Percentiles rank a stretch among this genome's conserved stretches.
Evolutionary conservation across 1,140 invertebrate genomes (phyloP).

Genomic region (Gryllus bimaculatus): DNA sequence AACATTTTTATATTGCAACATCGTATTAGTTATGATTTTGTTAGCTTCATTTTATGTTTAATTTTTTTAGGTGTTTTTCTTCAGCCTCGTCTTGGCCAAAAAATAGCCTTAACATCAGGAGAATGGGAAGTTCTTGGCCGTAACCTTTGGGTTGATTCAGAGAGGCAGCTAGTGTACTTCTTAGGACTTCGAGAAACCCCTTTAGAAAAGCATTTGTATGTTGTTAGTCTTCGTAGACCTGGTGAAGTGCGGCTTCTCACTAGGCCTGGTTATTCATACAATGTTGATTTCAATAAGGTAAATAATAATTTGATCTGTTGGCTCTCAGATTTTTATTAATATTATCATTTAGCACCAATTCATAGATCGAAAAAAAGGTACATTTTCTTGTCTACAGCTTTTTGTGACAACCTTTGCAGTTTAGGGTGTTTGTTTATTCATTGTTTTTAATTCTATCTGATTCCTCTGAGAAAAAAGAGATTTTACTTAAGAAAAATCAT

Average conservation of each 20-base stretch:
- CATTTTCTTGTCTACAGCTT: not conserved
- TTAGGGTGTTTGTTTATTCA: not conserved
- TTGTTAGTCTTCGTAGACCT: slow-evolving; percentile 56
- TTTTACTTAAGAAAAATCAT: no score
- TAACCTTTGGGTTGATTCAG: slow-evolving; percentile 67
- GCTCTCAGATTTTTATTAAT: no score
- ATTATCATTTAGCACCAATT: no score
- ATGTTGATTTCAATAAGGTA: slow-evolving; percentile 69
- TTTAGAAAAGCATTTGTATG: slow-evolving; percentile 74
- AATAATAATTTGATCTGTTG: not conserved
- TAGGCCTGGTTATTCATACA: slow-evolving; percentile 63
- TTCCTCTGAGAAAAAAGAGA: not conserved
- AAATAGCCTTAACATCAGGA: slow-evolving; percentile 63
- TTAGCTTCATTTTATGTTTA: not conserved
- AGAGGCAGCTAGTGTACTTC: slow-evolving; percentile 67
- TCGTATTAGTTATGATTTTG: not conserved
- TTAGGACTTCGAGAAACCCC: slow-evolving; percentile 68
- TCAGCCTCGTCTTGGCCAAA: slow-evolving; percentile 49
- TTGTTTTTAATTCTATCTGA: not conserved
- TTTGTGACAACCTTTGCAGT: not conserved
- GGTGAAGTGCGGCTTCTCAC: slow-evolving; percentile 61
- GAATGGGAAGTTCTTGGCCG: slow-evolving; percentile 74
- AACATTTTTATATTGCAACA: no score
- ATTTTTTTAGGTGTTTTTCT: slow-evolving; percentile 34
- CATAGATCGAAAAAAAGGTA: no score